Percentiles rank a stretch among this genome's conserved stretches.
phyloP scores from a whole-genome alignment of 64 coral and sea anemone genomes.

The Montipora capricornis region DNA sequence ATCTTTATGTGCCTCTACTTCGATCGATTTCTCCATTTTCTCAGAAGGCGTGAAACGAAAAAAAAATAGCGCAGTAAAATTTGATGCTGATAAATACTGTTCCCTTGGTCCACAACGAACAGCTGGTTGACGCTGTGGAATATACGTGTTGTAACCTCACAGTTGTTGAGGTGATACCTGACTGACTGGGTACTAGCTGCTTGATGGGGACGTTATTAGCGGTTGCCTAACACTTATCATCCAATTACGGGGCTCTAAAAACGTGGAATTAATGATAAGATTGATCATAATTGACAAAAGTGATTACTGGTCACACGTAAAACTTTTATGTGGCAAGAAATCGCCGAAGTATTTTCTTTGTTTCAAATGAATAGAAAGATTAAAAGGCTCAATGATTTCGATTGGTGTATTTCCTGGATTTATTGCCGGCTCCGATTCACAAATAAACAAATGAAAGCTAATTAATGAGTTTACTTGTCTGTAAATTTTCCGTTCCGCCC shows the following conservation, averaged over 20 bases:
- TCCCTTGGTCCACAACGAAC: not conserved
- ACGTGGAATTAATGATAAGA: conserved; percentile 55
- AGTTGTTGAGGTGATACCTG: conserved; percentile 2
- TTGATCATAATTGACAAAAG: conserved; percentile 24
- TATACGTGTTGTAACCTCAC: not conserved
- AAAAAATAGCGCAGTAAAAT: not conserved
- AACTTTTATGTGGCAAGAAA: not conserved
- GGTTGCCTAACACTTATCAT: conserved; percentile 59
- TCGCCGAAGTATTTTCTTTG: not conserved
- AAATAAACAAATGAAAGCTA: conserved; percentile 75
- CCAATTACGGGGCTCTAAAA: conserved; percentile 52
- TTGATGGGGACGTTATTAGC: conserved; percentile 26
- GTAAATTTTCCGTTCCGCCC: not conserved
- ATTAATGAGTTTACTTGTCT: conserved; percentile 64
- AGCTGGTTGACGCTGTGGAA: not conserved
- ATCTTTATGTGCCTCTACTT: not conserved
- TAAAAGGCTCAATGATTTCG: not conserved
- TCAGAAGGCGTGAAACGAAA: no score
- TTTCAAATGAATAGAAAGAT: not conserved
- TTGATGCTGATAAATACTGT: not conserved
- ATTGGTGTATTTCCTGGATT: not conserved
- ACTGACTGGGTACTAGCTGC: conserved; percentile 23
- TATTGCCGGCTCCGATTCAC: conserved; percentile 1
- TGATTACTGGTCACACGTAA: conserved; percentile 1
- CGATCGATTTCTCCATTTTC: not conserved